These are phyloP conservation scores for Coecobrya sp. DNA, from an alignment of 2,888 invertebrate genomes.

Conservation along the genomic window DNA sequence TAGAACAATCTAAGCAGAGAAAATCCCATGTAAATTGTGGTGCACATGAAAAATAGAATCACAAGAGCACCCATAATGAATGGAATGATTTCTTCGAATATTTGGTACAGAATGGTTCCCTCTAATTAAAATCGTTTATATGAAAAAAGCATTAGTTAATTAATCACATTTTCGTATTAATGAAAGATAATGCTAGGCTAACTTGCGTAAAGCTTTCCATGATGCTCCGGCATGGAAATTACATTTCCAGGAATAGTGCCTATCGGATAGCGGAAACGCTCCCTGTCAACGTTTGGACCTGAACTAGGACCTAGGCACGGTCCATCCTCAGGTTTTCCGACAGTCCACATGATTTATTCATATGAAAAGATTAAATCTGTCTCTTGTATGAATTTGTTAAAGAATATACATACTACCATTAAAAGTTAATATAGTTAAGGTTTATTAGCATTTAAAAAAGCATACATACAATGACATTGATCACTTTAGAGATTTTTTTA, in stretches of 20 bases:
- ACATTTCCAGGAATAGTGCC: conserved; percentile 60
- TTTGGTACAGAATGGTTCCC: neutral
- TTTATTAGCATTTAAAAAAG: no score
- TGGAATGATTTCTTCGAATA: conserved; percentile 35
- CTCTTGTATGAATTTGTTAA: neutral
- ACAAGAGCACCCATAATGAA: conserved; percentile 46
- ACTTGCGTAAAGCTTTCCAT: neutral
- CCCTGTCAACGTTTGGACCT: no score
- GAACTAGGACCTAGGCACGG: neutral
- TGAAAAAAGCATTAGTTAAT: no score
- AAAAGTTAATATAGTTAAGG: neutral
- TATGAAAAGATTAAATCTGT: neutral
- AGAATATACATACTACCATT: neutral
- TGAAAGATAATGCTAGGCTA: neutral
- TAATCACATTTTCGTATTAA: no score
- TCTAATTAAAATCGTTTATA: neutral
- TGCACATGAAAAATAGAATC: conserved; percentile 60
- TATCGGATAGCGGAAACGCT: conserved; percentile 24
- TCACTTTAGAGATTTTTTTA: conserved; percentile 33
- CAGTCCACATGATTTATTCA: conserved; percentile 34
- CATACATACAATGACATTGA: no score
- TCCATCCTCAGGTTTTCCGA: neutral
- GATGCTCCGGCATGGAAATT: neutral
- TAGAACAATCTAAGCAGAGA: conserved; percentile 62
- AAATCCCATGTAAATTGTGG: conserved; percentile 60